These are phyloP conservation scores for Valencia hispanica DNA, from an alignment of 2,797 vertebrate species.

Conservation along the genomic window DNA sequence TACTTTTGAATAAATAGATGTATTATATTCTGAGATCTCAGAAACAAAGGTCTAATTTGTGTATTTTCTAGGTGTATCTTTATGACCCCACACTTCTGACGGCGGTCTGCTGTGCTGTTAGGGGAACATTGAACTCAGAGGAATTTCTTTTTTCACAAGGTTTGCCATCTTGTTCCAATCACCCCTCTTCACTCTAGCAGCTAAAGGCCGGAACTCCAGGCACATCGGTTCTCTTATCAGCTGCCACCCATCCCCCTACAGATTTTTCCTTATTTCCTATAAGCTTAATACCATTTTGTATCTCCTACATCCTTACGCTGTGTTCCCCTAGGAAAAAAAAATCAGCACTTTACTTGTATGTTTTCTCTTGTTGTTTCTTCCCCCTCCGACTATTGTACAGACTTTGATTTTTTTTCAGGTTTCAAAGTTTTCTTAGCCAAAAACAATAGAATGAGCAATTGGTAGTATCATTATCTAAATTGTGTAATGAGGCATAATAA, in stretches of 20 bases:
- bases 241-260: conserved; percentile 67
- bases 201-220: conserved; percentile 78
- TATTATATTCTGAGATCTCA: no score
- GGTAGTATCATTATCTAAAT: conserved; percentile 64
- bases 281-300: conserved; percentile 10
- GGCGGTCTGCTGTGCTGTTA: conserved; percentile 34
- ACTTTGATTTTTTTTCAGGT: conserved; percentile 49
- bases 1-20: neutral
- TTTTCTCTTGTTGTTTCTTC: conserved; percentile 10
- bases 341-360: conserved; percentile 5
- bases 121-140: conserved; percentile 75
- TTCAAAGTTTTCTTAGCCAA: conserved; percentile 54
- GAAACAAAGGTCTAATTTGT: neutral
- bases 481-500: conserved; percentile 69
- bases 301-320: conserved; percentile 9
- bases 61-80: conserved; percentile 27
- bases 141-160: conserved; percentile 80
- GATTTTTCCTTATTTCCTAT: conserved; percentile 29
- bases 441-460: conserved; percentile 64
- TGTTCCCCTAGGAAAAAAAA: conserved; percentile 30
- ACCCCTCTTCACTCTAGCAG: conserved; percentile 76
- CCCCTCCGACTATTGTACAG: conserved; percentile 43
- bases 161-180: conserved; percentile 84
- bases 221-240: conserved; percentile 82
- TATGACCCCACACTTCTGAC: conserved; percentile 48